Percentiles rank a stretch among this genome's conserved stretches.
phyloP scores from a whole-genome alignment of 2,113 vertebrate species.

The Camelus dromedarius region DNA sequence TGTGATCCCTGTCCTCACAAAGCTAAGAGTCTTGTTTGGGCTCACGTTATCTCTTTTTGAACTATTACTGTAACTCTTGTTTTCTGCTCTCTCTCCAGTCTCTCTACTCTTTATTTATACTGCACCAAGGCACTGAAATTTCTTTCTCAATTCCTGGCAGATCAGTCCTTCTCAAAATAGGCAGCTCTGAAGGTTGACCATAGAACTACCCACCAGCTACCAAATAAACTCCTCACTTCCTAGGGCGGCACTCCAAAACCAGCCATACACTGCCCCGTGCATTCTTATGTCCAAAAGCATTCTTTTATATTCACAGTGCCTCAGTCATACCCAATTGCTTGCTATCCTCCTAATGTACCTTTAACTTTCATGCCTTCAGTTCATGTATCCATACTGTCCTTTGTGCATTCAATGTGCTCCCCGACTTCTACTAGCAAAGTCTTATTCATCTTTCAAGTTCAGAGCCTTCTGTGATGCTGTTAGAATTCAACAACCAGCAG shows the following conservation, averaged over 20 bases:
- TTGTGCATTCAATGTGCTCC: neutral
- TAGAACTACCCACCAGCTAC: neutral
- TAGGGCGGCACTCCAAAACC: neutral
- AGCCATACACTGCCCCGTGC: neutral
- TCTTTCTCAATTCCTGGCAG: slow-evolving; percentile 4
- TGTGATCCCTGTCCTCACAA: rapidly evolving
- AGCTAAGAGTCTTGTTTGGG: neutral
- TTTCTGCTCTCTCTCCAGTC: neutral
- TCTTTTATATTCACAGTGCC: neutral
- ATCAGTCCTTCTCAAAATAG: neutral
- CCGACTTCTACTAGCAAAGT: neutral
- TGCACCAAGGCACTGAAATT: neutral
- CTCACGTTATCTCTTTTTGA: neutral
- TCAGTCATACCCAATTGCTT: neutral
- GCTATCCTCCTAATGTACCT: neutral
- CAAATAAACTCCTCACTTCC: neutral
- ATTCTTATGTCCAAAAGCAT: neutral
- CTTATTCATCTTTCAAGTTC: neutral
- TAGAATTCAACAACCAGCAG: neutral
- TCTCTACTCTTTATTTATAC: neutral
- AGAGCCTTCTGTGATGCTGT: neutral
- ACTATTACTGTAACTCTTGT: neutral
- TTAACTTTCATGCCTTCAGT: neutral
- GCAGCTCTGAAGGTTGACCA: neutral
- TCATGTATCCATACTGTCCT: neutral